Base-by-base conservation (phyloP, 2,113 vertebrate species). In the Uropsilus gracilis region DNA sequence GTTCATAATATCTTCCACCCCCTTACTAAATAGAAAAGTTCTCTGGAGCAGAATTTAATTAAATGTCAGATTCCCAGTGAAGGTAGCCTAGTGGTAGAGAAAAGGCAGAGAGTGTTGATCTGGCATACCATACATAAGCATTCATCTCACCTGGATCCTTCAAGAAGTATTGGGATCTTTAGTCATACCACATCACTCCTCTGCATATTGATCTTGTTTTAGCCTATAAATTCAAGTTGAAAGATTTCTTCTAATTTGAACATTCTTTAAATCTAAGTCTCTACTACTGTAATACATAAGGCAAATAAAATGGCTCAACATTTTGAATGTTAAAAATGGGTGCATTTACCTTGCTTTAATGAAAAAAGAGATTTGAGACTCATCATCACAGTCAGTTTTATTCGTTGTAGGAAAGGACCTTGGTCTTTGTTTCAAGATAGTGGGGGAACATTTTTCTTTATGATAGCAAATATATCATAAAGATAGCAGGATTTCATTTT, bases 261-360 rank as follows among this genome's bases (percentile, higher is more conserved):
- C 39, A 93, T 73, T 66, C n/a, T 46, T 11, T 68, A 82, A 68
- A 57, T 92, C 32, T 90, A 84, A 73, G 71, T 86, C 26, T 61
- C 20, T 72, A 61, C 72, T 44, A 82, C 5, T 9, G 32, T 12
- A 66, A 30, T n/a, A n/a, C n/a, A n/a, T n/a, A 90, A 39, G 13
- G 37, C 48, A 90, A 85, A 86, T 57, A 48, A 1, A 72, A 64
- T 18, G 22, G 11, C 16, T 46, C 48, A 61, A n/a, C 81, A 42
- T 63, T 94, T 88, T 81, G 9, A 63, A 37, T 14, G 26, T 73
- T 87, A 68, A 94, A 88, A 80, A 75, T 80, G 44, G 26, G 11
- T 71, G 8, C 16, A 55, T 81, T 88, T 94, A 1, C 13, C 12
- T 94, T 92, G n/a, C 69, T 94, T 90, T 72, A 73, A 50, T 78